Percentiles rank a stretch among this genome's conserved stretches.
Conservation (phyloP, 2,888 invertebrate genomes). For the Athalia circularis region DNA sequence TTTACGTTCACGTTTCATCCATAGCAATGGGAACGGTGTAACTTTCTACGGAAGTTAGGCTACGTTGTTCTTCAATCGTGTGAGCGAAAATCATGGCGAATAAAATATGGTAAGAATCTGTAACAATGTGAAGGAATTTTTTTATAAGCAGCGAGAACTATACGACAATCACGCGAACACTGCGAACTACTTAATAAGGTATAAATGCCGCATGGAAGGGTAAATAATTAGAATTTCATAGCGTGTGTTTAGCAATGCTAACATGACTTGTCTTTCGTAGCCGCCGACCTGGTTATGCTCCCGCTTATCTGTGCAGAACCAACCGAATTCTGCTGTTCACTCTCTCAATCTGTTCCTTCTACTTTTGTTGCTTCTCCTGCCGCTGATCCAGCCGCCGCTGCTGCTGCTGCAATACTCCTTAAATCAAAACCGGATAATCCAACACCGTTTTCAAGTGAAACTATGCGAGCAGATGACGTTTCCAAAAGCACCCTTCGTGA, state of each 20-base stretch:
- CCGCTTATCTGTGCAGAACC: background rate
- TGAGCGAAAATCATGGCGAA: background rate
- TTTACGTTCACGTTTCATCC: background rate
- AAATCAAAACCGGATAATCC: conserved; percentile 20
- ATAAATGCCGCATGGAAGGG: conserved; percentile 22
- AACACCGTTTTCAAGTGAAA: conserved; percentile 14
- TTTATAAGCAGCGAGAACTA: background rate
- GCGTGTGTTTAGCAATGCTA: conserved; percentile 42
- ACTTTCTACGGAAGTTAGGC: conserved; percentile 16
- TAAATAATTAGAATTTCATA: conserved; percentile 43
- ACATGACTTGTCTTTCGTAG: conserved; percentile 38
- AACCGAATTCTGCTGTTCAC: background rate
- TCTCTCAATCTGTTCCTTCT: background rate
- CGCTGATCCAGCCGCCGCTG: background rate
- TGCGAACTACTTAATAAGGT: background rate
- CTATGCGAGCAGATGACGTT: conserved; percentile 16
- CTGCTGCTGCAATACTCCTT: conserved; percentile 3
- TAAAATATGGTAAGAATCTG: background rate
- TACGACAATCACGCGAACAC: background rate
- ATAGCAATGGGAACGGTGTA: background rate
- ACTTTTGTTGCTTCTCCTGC: background rate
- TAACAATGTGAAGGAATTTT: conserved; percentile 23
- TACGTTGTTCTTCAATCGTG: background rate
- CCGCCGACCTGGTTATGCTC: conserved; percentile 13
- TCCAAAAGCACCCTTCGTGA: conserved; percentile 13